A percentile compares a stretch with the other conserved stretches of the same genome.
These are phyloP conservation scores for Orthonyx spaldingii DNA, from an alignment of 2,113 vertebrate species.

Conservation along the genomic window DNA sequence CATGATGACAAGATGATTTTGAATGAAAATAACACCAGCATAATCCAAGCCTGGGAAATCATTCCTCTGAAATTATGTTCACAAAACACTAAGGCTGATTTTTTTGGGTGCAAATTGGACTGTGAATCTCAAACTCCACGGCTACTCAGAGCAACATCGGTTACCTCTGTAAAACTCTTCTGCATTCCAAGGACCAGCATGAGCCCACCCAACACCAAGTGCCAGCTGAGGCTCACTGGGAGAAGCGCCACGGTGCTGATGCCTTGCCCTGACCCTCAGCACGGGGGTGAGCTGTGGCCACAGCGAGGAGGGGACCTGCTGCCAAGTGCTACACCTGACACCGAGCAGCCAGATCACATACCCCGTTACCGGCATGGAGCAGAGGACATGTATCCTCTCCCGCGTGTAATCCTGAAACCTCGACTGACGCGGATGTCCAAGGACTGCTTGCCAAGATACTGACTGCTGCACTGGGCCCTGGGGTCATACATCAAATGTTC, in stretches of 20 bases:
- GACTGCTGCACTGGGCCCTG: constrained; percentile 17
- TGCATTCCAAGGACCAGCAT: neutral
- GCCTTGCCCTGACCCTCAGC: neutral
- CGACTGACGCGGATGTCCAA: neutral
- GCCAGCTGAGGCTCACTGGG: neutral
- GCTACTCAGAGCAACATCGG: neutral
- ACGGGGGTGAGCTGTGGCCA: neutral
- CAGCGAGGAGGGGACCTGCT: neutral
- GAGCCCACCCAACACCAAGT: neutral
- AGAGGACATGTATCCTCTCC: neutral
- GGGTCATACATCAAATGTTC: constrained; percentile 57
- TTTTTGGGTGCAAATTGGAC: neutral
- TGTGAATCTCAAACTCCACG: neutral
- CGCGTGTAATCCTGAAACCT: neutral
- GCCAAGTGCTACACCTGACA: neutral
- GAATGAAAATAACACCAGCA: constrained; percentile 10
- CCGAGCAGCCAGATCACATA: neutral
- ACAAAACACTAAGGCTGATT: neutral
- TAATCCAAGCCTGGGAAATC: neutral
- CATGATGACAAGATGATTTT: constrained; percentile 14
- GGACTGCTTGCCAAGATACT: constrained; percentile 22
- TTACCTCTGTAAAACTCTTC: neutral
- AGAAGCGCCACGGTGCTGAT: fast-evolving
- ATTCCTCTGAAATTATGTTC: neutral
- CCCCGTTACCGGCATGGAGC: neutral